phyloP scores from a whole-genome alignment of 2,888 invertebrate genomes.

The Yponomeuta evonymella region DNA sequence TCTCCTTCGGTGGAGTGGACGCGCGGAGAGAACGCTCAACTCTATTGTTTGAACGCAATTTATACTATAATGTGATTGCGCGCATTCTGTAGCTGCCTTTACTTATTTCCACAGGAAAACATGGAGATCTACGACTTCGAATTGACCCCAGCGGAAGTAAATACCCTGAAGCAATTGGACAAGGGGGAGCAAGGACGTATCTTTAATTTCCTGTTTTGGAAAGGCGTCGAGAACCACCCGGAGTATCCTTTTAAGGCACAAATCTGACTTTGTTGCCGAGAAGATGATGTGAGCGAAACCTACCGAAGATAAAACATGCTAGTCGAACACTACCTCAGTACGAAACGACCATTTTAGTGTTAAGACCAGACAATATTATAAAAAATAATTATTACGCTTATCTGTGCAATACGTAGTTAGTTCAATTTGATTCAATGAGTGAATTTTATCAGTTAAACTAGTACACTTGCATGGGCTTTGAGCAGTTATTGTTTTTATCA shows the following conservation, averaged over 20 bases:
- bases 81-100: too few species aligned
- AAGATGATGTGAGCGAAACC: neutral
- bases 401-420: conserved; percentile 5
- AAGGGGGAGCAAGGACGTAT: conserved; percentile 79
- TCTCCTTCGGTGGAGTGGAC: too few species aligned
- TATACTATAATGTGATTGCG: too few species aligned
- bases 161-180: conserved; percentile 74
- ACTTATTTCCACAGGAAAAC: conserved; percentile 67
- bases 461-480: conserved; percentile 20
- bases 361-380: neutral
- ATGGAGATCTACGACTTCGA: conserved; percentile 81
- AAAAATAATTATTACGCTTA: neutral
- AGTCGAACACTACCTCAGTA: conserved; percentile 11
- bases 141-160: conserved; percentile 71
- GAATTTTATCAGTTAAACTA: conserved; percentile 37
- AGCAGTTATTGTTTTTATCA: conserved; percentile 1
- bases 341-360: neutral
- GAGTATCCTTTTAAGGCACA: conserved; percentile 78
- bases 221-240: conserved; percentile 81
- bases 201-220: conserved; percentile 81
- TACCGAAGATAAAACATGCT: neutral
- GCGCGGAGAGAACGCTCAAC: too few species aligned
- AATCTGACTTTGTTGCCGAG: neutral
- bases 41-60: too few species aligned
- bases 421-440: conserved; percentile 20